These are phyloP conservation scores for Lepidocyrtoides sp. DNA, from an alignment of 2,888 invertebrate genomes.

Conservation along the genomic window DNA sequence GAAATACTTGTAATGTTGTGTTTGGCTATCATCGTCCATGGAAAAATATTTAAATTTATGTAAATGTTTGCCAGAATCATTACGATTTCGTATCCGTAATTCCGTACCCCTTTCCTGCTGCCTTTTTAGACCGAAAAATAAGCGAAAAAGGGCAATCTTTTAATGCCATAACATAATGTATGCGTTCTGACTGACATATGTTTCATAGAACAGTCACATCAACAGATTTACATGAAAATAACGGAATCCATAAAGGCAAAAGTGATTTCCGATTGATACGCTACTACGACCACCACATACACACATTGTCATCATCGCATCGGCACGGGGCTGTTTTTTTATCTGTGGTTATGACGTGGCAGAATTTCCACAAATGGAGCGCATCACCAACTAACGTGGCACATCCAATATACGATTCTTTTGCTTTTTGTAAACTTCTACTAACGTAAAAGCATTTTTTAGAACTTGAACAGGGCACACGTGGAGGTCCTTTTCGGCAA, in stretches of 20 bases:
- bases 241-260: constrained; percentile 54
- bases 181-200: constrained; percentile 11
- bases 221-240: constrained; percentile 61
- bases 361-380: not conserved
- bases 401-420: not conserved
- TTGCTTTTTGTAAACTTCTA: not conserved
- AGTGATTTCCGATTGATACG: constrained; percentile 53
- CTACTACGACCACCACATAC: constrained; percentile 48
- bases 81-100: not conserved
- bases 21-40: not conserved
- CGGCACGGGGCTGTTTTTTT: constrained; percentile 46
- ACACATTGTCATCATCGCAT: not conserved
- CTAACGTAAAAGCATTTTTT: no score
- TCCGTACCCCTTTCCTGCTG: not conserved
- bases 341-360: constrained; percentile 36
- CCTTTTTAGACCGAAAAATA: not conserved
- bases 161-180: no score
- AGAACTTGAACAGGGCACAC: no score
- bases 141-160: not conserved
- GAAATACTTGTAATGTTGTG: not conserved
- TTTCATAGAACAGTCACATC: no score
- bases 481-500: constrained; percentile 71
- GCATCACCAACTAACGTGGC: not conserved
- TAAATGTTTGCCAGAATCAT: constrained; percentile 51
- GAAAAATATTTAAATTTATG: constrained; percentile 58